Evolutionary conservation across 1,140 invertebrate species (phyloP), one percentile per base, ranked within the genome.

Genomic region (Heliconius hermathena): DNA sequence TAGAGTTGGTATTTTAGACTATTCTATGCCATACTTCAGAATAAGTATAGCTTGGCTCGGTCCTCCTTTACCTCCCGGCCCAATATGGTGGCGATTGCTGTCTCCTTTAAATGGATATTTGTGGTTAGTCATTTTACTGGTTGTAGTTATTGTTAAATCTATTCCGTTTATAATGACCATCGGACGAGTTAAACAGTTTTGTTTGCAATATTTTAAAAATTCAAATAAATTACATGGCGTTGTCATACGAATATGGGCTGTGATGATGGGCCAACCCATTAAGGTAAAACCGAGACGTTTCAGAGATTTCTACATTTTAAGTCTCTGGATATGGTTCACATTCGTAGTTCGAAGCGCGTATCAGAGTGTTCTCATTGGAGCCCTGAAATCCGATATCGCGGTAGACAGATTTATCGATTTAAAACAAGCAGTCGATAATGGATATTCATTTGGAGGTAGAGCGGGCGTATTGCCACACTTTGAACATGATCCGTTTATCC

Each of bases 321-420:
- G 85, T 41, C 49, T 93, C 29, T 93, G 91, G 91, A 82, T 93
- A 70, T 91, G 87, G 89, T 93, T 91, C 70, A 89, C 91, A 3
- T 93, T 91, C 77, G 86, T 90, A 11, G 83, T 93, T 1, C 86
- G 91, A 49, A 91, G 85, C 77, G 90, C 87, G 22, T 93, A 93
- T 54, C 91, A 91, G 80, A 93, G 90, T 73, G 88, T 91, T 1
- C 84, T 93, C 0, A 91, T 93, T 74, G 85, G 89, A 41, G 88
- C 91, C 13, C 60, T 93, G 8, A 91, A 93, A 82, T 88, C 88
- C 1, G 89, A 92, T 36, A 76, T 84, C 0, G 71, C 83, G 16
- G 81, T 85, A 4, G 90, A 87, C 0, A 88, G 89, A 71, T 91
- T 89, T 52, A 72, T 71, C 3, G 85, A 86, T 73, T 78, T 93